Evolutionary conservation across 2,113 vertebrate species (phyloP), one percentile per base, ranked within the genome.

Genomic region (Brachypteracias leptosomus): DNA sequence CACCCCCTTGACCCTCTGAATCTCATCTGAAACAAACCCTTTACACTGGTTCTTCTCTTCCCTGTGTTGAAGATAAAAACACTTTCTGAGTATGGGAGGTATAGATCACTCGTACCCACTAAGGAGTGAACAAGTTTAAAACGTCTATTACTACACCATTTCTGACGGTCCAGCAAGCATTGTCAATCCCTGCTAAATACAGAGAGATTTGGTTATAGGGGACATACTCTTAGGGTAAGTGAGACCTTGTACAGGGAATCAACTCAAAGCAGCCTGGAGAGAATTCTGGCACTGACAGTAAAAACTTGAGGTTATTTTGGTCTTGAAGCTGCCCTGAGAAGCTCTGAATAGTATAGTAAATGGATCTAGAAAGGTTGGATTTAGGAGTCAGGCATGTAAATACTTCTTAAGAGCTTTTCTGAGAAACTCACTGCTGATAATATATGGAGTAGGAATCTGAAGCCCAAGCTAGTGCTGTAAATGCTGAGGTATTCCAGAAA

Each of bases 381-480:
- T 93, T 93, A 90, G 59, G 38, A 92, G 78, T 66, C 72, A 93
- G 59, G 18, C 52, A 88, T 2, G 29, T 90, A 95, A 95, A 93
- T 65, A 62, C 51, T 70, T 51, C 83, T 90, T 86, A 91, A 86
- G 59, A 86, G 72, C 82, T 90, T 93, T 94, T 88, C 90, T 88
- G 72, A 93, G 95, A 94, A 96, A 67, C 52, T 77, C 38, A 14
- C 25, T 77, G 71, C 33, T 11, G 26, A 52, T 88, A 88, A 85
- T 62, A 84, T 59, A 85, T 77, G 55, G 42, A 83, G 29, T 31
- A 89, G 46, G 51, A 85, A 76, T 80, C 35, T 91, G 67, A 96
- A 95, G 62, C 46, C 25, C 89, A 71, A 47, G 46, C 7, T 85
- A 81, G 26, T 67, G 57, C 33, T 71, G 51, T 88, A 92, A 93